Evolutionary conservation across 2,797 vertebrate genomes (phyloP), one percentile per base, ranked within the genome.

Genomic region (Pangasius macronema): DNA sequence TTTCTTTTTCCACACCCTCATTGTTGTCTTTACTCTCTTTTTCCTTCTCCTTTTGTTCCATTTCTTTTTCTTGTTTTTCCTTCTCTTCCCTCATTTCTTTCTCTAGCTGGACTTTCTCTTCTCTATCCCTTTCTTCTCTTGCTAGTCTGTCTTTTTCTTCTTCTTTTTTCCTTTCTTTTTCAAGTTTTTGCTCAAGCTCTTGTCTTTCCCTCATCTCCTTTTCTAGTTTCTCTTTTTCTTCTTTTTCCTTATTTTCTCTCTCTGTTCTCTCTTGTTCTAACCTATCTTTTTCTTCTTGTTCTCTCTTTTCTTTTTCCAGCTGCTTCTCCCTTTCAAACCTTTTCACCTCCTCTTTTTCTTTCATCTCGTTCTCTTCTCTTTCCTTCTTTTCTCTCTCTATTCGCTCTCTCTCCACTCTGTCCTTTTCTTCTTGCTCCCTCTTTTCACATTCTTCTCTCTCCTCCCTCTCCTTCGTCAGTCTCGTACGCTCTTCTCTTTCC

Each of bases 1-100:
- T 86, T 81, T 42, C 86, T 36, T 83, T 18, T 75, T 89, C 87
- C 61, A 30, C 67, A 27, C 20, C 33, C 14, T 76, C 72, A 5
- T 16, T 33, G 49, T 80, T 72, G 10, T 70, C 27, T 42, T 46
- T 59, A 8, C 73, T 61, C 57, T 49, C 46, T 11, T 85, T 65
- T 33, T 84, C 81, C 11, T 88, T 65, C 33, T 80, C 73, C 5
- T 77, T 77, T 72, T 49, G 63, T 73, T 91, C 73, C 11, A 24
- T 88, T 57, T n/a, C 77, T 0, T 81, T 36, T 61, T 33, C 89
- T n/a, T 39, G 77, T 39, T 82, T 30, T 14, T 84, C 88, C 70
- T 91, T 87, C 51, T 83, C 67, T 51, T 88, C 77, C 9, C 51
- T 86, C 46, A 2, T 76, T 33, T 91, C 90, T 80, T 16, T 83